phyloP scores from a whole-genome alignment of 1,140 invertebrate species.

The Diorhabda elongata region DNA sequence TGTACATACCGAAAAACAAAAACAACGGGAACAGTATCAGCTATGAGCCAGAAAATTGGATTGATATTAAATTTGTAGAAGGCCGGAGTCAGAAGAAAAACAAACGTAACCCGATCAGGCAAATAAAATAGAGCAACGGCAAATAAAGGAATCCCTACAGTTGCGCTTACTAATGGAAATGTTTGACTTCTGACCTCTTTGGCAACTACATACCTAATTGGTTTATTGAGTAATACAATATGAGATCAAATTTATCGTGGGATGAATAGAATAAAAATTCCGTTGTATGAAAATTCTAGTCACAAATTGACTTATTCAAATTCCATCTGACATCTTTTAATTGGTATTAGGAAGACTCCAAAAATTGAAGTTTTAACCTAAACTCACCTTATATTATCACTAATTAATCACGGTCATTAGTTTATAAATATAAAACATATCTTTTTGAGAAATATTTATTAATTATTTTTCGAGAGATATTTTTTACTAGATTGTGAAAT shows the following conservation, averaged over 20 bases:
- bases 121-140: slow-evolving; percentile 1
- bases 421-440: too few relatives aligned
- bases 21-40: neutral
- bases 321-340: too few relatives aligned
- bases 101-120: neutral
- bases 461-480: too few relatives aligned
- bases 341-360: too few relatives aligned
- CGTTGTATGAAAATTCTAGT: too few relatives aligned
- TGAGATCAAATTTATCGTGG: neutral
- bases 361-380: too few relatives aligned
- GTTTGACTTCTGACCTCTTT: neutral
- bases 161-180: neutral
- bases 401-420: too few relatives aligned
- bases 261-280: too few relatives aligned
- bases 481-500: too few relatives aligned
- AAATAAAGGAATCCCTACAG: neutral
- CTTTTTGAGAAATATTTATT: too few relatives aligned
- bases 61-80: slow-evolving; percentile 3
- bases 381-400: too few relatives aligned
- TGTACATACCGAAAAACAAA: neutral
- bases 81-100: slow-evolving; percentile 1
- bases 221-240: neutral
- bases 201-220: neutral
- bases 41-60: slow-evolving; percentile 2
- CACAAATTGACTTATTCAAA: too few relatives aligned